These are phyloP conservation scores for Teleogryllus oceanicus DNA, from an alignment of 2,888 invertebrate genomes.

Conservation along the genomic window DNA sequence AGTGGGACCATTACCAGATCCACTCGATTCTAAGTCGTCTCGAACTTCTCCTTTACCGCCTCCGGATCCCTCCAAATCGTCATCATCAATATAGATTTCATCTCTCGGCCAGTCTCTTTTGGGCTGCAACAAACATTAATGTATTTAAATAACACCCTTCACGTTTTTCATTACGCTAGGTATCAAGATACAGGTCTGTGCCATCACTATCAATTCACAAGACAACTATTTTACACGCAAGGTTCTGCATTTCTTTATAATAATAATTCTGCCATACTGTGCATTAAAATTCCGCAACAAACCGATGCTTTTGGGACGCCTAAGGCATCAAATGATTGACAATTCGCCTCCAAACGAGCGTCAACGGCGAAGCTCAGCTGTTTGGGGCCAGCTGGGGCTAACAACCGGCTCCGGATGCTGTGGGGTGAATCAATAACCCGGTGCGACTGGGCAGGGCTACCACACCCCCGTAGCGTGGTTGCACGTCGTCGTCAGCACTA, in stretches of 20 bases:
- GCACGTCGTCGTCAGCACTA: too few species aligned
- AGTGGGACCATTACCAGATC: constrained; percentile 74
- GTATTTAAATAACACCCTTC: neutral
- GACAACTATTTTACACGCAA: too few species aligned
- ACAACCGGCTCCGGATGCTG: neutral
- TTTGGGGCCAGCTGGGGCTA: neutral
- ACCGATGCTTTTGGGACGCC: neutral
- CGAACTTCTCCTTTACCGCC: constrained; percentile 62
- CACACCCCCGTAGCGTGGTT: neutral
- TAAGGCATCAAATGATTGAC: neutral
- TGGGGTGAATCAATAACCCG: neutral
- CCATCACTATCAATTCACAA: too few species aligned
- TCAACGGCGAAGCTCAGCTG: neutral
- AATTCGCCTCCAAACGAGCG: neutral
- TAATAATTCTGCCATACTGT: neutral
- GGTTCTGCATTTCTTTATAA: too few species aligned
- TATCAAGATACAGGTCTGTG: too few species aligned
- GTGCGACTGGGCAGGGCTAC: constrained; percentile 6
- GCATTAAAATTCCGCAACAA: neutral
- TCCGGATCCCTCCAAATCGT: constrained; percentile 68
- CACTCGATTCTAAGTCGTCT: constrained; percentile 77
- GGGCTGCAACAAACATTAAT: constrained; percentile 31
- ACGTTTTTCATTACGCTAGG: neutral
- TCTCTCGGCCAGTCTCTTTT: constrained; percentile 52
- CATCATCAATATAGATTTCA: constrained; percentile 75